Percentiles rank a stretch among this genome's conserved stretches.
Conservation (phyloP, 2,113 vertebrate genomes). For the Scalopus aquaticus region DNA sequence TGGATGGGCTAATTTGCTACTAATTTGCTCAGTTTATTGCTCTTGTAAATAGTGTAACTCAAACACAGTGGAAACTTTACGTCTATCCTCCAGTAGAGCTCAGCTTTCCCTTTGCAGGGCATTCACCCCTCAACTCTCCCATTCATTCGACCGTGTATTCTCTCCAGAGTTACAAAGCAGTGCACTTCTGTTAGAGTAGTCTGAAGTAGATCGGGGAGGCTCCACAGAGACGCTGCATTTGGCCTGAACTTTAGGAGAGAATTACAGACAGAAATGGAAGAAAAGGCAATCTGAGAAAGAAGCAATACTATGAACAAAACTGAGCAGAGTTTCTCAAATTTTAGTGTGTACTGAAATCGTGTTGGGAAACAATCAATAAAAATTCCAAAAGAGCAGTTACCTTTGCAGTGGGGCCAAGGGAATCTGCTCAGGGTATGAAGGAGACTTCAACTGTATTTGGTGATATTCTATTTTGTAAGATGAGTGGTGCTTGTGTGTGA, state of each 20-base stretch:
- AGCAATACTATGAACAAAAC: not conserved
- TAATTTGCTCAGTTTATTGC: conserved; percentile 22
- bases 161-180: not conserved
- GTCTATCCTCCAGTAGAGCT: not conserved
- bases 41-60: not conserved
- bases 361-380: not conserved
- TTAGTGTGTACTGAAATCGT: not conserved
- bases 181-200: not conserved
- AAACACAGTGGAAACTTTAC: conserved; percentile 10
- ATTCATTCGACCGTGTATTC: not conserved
- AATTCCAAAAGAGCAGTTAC: not conserved
- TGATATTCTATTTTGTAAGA: not conserved
- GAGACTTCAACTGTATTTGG: not conserved
- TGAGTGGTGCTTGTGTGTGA: not conserved
- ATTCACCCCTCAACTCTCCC: not conserved
- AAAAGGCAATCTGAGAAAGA: conserved; percentile 25
- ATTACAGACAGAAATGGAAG: not conserved
- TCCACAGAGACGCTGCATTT: not conserved
- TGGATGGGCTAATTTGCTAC: conserved; percentile 4
- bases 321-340: not conserved
- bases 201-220: not conserved
- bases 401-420: not conserved
- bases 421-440: not conserved
- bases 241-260: not conserved
- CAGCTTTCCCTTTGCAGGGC: not conserved